A percentile compares a stretch with the other conserved stretches of the same genome.
These are phyloP conservation scores for Eucidaris tribuloides DNA, from an alignment of 35 echinoderm and acorn worm species.

Conservation along the genomic window DNA sequence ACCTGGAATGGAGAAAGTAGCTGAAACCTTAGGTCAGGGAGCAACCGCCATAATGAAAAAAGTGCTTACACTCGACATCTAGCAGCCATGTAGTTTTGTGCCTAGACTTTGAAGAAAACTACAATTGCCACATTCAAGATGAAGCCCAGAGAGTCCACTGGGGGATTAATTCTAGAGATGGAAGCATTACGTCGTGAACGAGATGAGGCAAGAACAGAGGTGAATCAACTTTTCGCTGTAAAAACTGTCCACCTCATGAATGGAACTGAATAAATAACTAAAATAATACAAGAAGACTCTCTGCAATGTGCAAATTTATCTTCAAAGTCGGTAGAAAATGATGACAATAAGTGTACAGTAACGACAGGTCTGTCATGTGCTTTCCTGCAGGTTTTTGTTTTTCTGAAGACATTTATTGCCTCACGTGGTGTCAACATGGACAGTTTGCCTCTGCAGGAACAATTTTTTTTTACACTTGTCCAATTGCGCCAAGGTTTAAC, in stretches of 20 bases:
- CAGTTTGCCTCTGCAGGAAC: conserved; percentile 20
- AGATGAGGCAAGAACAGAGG: neutral
- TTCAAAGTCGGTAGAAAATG: neutral
- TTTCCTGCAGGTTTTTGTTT: neutral
- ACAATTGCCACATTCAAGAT: no score
- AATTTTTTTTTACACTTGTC: conserved; percentile 18
- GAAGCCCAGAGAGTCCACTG: no score
- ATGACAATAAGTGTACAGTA: conserved; percentile 17
- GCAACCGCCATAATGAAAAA: no score
- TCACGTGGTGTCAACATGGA: neutral
- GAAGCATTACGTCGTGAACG: no score
- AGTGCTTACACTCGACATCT: no score
- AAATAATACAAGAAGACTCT: conserved; percentile 4
- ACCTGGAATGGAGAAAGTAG: no score
- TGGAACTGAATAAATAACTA: no score
- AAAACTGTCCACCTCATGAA: no score
- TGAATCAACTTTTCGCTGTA: neutral
- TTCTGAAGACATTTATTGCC: neutral
- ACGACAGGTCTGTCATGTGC: conserved; percentile 22
- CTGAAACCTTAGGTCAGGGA: no score
- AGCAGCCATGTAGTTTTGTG: no score
- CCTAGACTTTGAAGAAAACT: no score
- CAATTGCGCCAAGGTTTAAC: conserved; percentile 15
- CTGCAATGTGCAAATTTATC: conserved; percentile 3
- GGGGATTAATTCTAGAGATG: no score